A percentile compares a stretch with the other conserved stretches of the same genome.
Conservation (phyloP, 1,140 invertebrate genomes). For the Anastrepha obliqua region DNA sequence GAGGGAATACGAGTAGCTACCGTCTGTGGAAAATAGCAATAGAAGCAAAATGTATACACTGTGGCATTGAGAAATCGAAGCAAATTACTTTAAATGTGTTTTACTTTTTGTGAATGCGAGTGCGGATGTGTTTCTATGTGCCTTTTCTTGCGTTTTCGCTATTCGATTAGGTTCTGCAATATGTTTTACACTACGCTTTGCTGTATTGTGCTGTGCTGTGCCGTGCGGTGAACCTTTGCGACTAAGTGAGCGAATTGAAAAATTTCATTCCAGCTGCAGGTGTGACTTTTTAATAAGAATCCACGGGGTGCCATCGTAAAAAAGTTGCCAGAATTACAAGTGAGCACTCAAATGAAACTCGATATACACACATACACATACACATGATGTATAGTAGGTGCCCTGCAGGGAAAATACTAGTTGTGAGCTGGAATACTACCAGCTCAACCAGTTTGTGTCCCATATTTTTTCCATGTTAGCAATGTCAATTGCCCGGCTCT, state of each 20-base stretch:
- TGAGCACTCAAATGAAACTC: neutral
- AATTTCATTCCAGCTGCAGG: constrained; percentile 39
- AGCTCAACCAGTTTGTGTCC: too few species aligned
- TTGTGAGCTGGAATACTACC: too few species aligned
- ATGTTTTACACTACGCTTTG: too few species aligned
- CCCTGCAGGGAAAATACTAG: too few species aligned
- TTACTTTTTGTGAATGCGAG: too few species aligned
- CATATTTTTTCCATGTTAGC: too few species aligned
- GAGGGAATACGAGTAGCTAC: neutral
- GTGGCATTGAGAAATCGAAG: neutral
- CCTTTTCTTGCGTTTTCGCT: neutral
- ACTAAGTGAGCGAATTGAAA: constrained; percentile 16
- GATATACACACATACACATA: neutral
- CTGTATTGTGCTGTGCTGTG: neutral
- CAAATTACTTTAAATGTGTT: constrained; percentile 1
- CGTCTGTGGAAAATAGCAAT: neutral
- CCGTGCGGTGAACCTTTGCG: constrained; percentile 17
- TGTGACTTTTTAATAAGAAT: constrained; percentile 53
- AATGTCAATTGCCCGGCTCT: too few species aligned
- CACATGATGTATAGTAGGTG: too few species aligned
- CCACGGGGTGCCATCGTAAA: constrained; percentile 45
- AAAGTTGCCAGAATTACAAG: constrained; percentile 49
- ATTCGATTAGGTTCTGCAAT: constrained; percentile 30
- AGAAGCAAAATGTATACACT: neutral
- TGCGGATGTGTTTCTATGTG: neutral